Evolutionary conservation across 2,113 vertebrate species (phyloP), one percentile per base, ranked within the genome.

Genomic region (Corvus hawaiiensis): DNA sequence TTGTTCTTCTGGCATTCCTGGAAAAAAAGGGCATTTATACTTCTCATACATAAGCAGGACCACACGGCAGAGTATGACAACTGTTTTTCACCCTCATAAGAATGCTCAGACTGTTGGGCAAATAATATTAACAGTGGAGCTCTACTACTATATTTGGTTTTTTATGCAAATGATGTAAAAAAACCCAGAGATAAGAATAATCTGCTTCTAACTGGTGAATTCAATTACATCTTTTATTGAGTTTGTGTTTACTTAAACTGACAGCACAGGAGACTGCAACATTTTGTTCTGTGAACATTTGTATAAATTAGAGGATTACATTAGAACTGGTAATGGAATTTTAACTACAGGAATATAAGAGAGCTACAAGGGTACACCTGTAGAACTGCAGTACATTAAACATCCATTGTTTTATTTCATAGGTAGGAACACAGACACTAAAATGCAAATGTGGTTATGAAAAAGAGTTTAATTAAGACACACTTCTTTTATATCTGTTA

Each of bases 311-410:
- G 26, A 69, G 86, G 66, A 80, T 90, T 92, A 56, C 1, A 1
- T 77, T 69, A 89, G 54, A 83, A 56, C 10, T n/a, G n/a, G 35
- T 84, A 95, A 95, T 74, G 51, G 63, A 89, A 84, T 96, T 92
- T 84, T 92, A 95, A 92, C 13, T 58, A 46, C 22, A 67, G 73
- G 32, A 63, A 62, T 62, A 43, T 66, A 46, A 83, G 43, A 84
- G 46, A 51, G 43, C n/a, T 96, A 62, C 32, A 87, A 33, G 51
- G 13, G 32, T 91, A 13, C 59, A 74, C 87, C 59, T 66, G 54
- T 76, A 73, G 33, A 86, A 83, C 17, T 43, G 20, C 37, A 95
- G 30, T 74, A 39, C 46, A 35, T 92, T 89, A 91, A 91, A 59
- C 13, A 59, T 67, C 22, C 9, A 54, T 51, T 59, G 55, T 87